Evolutionary conservation across 2,113 vertebrate species (phyloP), one percentile per base, ranked within the genome.

Genomic region (Oncorhynchus clarkii): DNA sequence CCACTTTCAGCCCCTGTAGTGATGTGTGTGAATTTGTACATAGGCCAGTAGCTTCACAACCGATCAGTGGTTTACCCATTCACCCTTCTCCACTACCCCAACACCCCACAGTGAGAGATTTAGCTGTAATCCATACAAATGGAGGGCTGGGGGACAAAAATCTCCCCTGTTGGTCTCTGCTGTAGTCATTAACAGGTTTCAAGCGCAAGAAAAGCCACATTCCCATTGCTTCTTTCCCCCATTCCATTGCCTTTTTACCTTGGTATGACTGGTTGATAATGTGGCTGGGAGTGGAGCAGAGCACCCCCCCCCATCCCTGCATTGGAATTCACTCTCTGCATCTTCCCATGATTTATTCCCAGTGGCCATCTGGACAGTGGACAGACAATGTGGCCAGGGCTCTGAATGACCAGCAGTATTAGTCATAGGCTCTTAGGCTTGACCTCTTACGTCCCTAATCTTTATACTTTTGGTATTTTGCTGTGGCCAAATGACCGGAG

Each of bases 351-450:
- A 92, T 94, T 93, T 92, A 93, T 91, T 93, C 91, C 90, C 70
- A 45, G 86, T 88, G 89, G 82, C 90, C 94, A 94, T 92, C 94
- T 94, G 93, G 89, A 89, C 84, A 59, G 62, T 48, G 75, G 76
- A 87, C 86, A 90, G 91, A 95, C 93, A 93, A 91, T 88, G 90
- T 22, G 59, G 8, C 6, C 59, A 51, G 75, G 27, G 75, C 74
- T 84, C 82, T 91, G 84, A 74, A 89, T 92, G 91, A 92, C 85
- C 77, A 3, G 39, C 39, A 7, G 5, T 89, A 93, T 96, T 95
- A 96, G 94, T 96, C 95, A 96, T 94, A 95, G 92, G 89, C 94
- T 94, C 91, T 90, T 90, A 83, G 78, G 90, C 88, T 79, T 89
- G 93, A 92, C 94, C 84, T 86, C 87, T 86, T 72, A 72, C 75